Evolutionary conservation across 2,888 invertebrate genomes (phyloP).

Genomic region (Tiliacea aurago): DNA sequence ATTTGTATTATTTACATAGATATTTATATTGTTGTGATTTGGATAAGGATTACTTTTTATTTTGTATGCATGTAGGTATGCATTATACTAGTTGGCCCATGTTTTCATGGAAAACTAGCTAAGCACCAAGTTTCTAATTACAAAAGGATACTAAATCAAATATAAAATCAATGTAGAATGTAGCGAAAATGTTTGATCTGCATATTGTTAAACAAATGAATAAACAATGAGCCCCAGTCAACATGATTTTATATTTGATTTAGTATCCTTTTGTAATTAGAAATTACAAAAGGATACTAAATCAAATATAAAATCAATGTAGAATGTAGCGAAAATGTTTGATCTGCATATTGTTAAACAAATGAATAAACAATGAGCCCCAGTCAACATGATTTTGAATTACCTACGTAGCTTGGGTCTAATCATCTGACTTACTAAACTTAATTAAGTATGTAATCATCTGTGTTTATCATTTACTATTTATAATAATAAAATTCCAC

Average conservation of each 20-base stretch:
- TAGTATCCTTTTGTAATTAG: too few species aligned
- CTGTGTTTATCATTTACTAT: slow-evolving; percentile 12
- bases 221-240: slow-evolving; percentile 8
- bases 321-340: background rate
- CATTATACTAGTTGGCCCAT: background rate
- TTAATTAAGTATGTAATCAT: slow-evolving; percentile 7
- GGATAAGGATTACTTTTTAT: too few species aligned
- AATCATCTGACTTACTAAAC: background rate
- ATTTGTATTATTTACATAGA: too few species aligned
- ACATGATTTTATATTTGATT: slow-evolving; percentile 18
- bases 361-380: slow-evolving; percentile 13
- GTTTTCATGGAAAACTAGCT: background rate
- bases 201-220: slow-evolving; percentile 36
- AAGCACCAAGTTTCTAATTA: background rate
- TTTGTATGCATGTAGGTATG: background rate
- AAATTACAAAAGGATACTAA: background rate
- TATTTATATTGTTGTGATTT: background rate
- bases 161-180: background rate
- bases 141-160: background rate
- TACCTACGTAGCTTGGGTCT: background rate
- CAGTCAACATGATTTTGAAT: slow-evolving; percentile 18
- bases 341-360: slow-evolving; percentile 26
- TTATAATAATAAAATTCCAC: background rate
- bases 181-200: background rate
- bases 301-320: background rate